Percentiles rank a stretch among this genome's conserved stretches.
phyloP scores from a whole-genome alignment of 2,797 vertebrate species.

The Anguilla anguilla region DNA sequence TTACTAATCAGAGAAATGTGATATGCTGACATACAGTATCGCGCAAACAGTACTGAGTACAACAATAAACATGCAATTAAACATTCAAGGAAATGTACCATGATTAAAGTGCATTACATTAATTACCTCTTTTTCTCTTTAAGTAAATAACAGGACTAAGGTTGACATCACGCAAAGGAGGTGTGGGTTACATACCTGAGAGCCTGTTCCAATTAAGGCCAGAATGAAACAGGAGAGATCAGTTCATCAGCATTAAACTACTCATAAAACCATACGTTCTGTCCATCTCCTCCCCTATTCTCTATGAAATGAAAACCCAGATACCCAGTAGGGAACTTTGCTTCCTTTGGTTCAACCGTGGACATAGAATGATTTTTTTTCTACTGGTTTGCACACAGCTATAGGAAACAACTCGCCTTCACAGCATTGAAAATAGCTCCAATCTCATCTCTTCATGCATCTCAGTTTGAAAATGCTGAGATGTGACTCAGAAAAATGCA shows the following conservation, averaged over 20 bases:
- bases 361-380: not conserved
- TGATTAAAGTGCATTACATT: conserved; percentile 70
- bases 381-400: not conserved
- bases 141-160: conserved; percentile 61
- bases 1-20: conserved; percentile 8
- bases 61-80: conserved; percentile 53
- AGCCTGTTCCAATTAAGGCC: not conserved
- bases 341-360: not conserved
- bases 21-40: conserved; percentile 25
- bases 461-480: conserved; percentile 46
- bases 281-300: not conserved
- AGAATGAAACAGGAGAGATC: not conserved
- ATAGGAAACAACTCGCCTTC: conserved; percentile 45
- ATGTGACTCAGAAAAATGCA: conserved; percentile 37
- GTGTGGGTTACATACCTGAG: not conserved
- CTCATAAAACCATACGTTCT: not conserved
- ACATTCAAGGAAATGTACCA: conserved; percentile 61
- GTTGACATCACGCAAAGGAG: conserved; percentile 47
- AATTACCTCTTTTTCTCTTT: conserved; percentile 62
- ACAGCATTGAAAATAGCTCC: conserved; percentile 57
- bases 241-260: not conserved
- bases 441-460: conserved; percentile 47
- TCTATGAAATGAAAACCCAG: not conserved
- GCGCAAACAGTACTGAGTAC: not conserved
- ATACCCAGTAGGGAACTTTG: not conserved